A percentile compares a stretch with the other conserved stretches of the same genome.
These are phyloP conservation scores for Chaenocephalus aceratus DNA, from an alignment of 2,113 vertebrate species.

Conservation along the genomic window DNA sequence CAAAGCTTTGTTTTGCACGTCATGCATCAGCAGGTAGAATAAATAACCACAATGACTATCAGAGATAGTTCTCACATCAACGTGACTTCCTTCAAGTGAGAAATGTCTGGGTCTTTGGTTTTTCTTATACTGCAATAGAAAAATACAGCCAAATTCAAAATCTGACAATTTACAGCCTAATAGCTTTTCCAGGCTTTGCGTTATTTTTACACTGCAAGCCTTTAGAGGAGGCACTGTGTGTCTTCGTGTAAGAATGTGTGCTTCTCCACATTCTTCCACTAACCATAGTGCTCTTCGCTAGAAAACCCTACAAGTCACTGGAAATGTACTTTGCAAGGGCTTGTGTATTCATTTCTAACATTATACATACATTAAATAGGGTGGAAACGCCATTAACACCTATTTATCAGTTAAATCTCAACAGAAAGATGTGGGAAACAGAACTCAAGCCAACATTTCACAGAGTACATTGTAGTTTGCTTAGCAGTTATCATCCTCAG, in stretches of 20 bases:
- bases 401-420: constrained; percentile 24
- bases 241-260: constrained; percentile 22
- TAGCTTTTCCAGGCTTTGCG: constrained; percentile 76
- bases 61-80: constrained; percentile 33
- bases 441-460: constrained; percentile 15
- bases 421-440: constrained; percentile 15
- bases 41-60: constrained; percentile 37
- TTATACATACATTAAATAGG: constrained; percentile 10
- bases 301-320: constrained; percentile 8
- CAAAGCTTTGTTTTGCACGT: constrained; percentile 51
- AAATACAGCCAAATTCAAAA: constrained; percentile 57
- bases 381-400: constrained; percentile 32
- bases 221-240: constrained; percentile 31
- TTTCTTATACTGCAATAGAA: constrained; percentile 60
- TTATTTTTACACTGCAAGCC: constrained; percentile 73
- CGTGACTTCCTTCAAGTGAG: constrained; percentile 52
- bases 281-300: background rate
- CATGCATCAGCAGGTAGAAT: constrained; percentile 44
- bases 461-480: background rate
- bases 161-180: constrained; percentile 73
- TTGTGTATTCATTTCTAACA: constrained; percentile 22
- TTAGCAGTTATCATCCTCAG: constrained; percentile 14
- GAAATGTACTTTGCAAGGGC: constrained; percentile 27
- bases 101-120: constrained; percentile 52
- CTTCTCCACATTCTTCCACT: constrained; percentile 14